Percentiles rank a stretch among this genome's conserved stretches.
phyloP scores from a whole-genome alignment of 2,888 invertebrate genomes.

The Drosophila atripex region DNA sequence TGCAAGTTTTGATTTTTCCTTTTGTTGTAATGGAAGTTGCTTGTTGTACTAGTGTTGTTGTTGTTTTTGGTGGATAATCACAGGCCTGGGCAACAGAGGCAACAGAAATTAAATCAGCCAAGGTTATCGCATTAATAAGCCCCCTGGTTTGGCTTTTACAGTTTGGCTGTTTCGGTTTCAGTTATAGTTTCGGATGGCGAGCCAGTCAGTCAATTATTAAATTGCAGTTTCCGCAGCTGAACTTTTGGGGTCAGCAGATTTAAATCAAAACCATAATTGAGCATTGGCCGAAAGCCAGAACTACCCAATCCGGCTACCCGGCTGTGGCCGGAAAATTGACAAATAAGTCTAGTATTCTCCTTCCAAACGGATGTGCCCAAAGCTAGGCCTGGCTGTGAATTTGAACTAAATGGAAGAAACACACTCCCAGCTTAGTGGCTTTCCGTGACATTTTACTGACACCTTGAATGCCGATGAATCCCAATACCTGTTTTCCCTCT shows the following conservation, averaged over 20 bases:
- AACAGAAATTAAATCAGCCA: conserved; percentile 76
- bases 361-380: conserved; percentile 57
- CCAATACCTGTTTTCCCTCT: conserved; percentile 65
- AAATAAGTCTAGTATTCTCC: conserved; percentile 36
- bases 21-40: conserved; percentile 42
- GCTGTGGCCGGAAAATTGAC: conserved; percentile 12
- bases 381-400: conserved; percentile 18
- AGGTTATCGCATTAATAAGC: conserved; percentile 80
- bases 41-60: conserved; percentile 38
- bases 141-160: conserved; percentile 59
- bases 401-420: conserved; percentile 7
- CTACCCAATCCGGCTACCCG: conserved; percentile 15
- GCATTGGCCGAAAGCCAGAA: conserved; percentile 44
- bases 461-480: conserved; percentile 47
- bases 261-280: conserved; percentile 82
- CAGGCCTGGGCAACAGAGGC: conserved; percentile 52
- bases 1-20: conserved; percentile 67
- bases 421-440: conserved; percentile 63
- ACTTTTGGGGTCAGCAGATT: conserved; percentile 82
- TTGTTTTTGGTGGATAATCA: conserved; percentile 60
- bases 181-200: conserved; percentile 33
- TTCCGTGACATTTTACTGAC: conserved; percentile 77
- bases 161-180: conserved; percentile 38
- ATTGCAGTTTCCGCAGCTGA: conserved; percentile 83
- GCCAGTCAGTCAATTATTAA: conserved; percentile 79